Base-by-base conservation (phyloP, 2,888 invertebrate genomes). In the Cephus pulcher region DNA sequence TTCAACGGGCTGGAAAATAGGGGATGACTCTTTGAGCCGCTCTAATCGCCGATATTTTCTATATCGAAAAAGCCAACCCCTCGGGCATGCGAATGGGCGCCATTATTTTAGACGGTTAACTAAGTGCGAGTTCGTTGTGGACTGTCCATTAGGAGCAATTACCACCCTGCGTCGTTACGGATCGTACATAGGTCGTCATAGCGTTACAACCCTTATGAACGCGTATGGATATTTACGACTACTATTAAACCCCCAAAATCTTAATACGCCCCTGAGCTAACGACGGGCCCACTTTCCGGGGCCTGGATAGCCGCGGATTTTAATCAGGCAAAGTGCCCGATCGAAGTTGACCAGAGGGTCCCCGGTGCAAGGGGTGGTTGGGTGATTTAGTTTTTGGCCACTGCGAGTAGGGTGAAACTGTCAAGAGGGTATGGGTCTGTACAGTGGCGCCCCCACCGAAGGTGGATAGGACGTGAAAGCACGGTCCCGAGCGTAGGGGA, bases 321-420 rank as follows among this genome's bases (percentile, higher is more conserved):
- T 83, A 84, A 86, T 85, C 85, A 84, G 77, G 83, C 81, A 84
- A 84, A 86, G 85, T 85, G 85, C 81, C 80, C 56, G 70, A 34
- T 35, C 37, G 76, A 77, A 79, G 75, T 75, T 79, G 77, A 74
- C 73, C 77, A 76, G 33, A 68, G 79, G 75, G 74, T 74, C 35
- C 11, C 34, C 69, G 73, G 80, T 37, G 75, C 80, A 79, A 73
- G 77, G 79, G 68, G 73, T 75, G 81, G 83, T 56, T 23, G 9
- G 81, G 81, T 86, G 86, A 86, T 86, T 85, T 84, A 85, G 78
- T 83, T 79, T 78, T 78, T 77, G 81, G 83, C 75, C 69, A 71
- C 71, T 32, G 12, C 15, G 32, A 56, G 23, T 32, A 34, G 71
- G 71, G 71, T 71, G 56, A 56, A 56, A 23, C 23, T 56, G 56